Conservation (phyloP, 2,888 invertebrate genomes). For the Athalia cordata region DNA sequence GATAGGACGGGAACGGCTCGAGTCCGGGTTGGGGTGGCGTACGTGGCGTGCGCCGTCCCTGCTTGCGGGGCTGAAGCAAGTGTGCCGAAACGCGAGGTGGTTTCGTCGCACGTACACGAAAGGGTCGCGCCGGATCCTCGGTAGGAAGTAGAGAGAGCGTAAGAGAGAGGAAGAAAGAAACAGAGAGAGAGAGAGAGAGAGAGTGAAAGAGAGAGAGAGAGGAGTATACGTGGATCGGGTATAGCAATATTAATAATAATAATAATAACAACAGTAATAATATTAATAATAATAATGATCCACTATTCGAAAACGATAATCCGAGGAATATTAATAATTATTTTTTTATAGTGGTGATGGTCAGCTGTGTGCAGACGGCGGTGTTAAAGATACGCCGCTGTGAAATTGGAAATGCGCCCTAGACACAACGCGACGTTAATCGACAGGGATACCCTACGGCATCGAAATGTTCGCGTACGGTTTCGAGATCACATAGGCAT, state of each 20-base stretch:
- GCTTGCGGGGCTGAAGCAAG: slow-evolving; percentile 62
- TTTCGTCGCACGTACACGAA: slow-evolving; percentile 23
- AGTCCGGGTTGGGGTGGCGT: slow-evolving; percentile 64
- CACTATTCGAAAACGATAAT: background rate
- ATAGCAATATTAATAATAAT: slow-evolving; percentile 1
- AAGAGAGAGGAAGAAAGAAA: slow-evolving; percentile 2
- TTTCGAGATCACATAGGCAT: slow-evolving; percentile 76
- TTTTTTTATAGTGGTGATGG: slow-evolving; percentile 45
- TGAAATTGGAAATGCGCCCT: slow-evolving; percentile 69
- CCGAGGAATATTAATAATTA: slow-evolving; percentile 13
- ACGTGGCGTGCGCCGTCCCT: slow-evolving; percentile 74
- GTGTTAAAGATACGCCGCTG: slow-evolving; percentile 52
- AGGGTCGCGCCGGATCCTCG: slow-evolving; percentile 25
- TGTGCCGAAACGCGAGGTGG: slow-evolving; percentile 37
- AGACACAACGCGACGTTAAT: slow-evolving; percentile 64
- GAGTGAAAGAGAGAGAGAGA: slow-evolving; percentile 9
- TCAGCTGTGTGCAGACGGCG: slow-evolving; percentile 61
- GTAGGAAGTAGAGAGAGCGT: slow-evolving; percentile 13
- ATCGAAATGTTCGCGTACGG: slow-evolving; percentile 77
- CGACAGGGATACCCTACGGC: slow-evolving; percentile 65
- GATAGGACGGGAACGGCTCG: slow-evolving; percentile 45
- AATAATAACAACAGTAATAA: background rate
- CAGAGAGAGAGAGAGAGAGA: background rate
- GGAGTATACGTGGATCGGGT: background rate
- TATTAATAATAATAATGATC: background rate